phyloP scores from a whole-genome alignment of 2,113 vertebrate genomes.

The Syngnathus scovelli region DNA sequence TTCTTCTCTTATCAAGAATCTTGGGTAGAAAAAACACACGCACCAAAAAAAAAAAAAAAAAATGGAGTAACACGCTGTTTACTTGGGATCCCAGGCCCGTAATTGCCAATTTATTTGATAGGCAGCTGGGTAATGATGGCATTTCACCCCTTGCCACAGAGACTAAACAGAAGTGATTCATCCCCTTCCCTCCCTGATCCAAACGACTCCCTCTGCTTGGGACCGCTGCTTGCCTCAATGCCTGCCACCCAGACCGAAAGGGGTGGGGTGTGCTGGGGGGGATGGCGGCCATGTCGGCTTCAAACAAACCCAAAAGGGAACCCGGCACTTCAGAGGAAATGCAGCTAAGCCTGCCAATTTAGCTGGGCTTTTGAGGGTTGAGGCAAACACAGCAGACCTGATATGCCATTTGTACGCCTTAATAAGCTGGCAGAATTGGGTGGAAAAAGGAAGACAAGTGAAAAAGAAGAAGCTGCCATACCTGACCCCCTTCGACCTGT shows the following conservation, averaged over 20 bases:
- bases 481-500: conserved; percentile 58
- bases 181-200: conserved; percentile 75
- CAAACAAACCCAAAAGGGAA: conserved; percentile 77
- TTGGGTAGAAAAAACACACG: conserved; percentile 54
- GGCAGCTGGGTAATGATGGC: conserved; percentile 99
- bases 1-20: conserved; percentile 77
- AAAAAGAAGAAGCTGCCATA: conserved; percentile 46
- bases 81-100: conserved; percentile 88
- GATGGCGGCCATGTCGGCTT: conserved; percentile 65
- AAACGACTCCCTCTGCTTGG: conserved; percentile 82
- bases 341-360: conserved; percentile 85
- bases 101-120: conserved; percentile 99
- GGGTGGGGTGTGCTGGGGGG: conserved; percentile 30
- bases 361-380: conserved; percentile 70
- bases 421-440: conserved; percentile 82
- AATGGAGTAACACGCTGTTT: conserved; percentile 86
- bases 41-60: conserved; percentile 52
- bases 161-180: conserved; percentile 90
- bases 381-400: conserved; percentile 71
- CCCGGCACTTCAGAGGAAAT: conserved; percentile 80
- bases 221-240: conserved; percentile 73
- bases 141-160: conserved; percentile 89
- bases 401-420: conserved; percentile 86
- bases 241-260: conserved; percentile 64
- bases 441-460: conserved; percentile 46